Base-by-base conservation (phyloP, 2,113 vertebrate genomes). In the Brachionichthys hirsutus region DNA sequence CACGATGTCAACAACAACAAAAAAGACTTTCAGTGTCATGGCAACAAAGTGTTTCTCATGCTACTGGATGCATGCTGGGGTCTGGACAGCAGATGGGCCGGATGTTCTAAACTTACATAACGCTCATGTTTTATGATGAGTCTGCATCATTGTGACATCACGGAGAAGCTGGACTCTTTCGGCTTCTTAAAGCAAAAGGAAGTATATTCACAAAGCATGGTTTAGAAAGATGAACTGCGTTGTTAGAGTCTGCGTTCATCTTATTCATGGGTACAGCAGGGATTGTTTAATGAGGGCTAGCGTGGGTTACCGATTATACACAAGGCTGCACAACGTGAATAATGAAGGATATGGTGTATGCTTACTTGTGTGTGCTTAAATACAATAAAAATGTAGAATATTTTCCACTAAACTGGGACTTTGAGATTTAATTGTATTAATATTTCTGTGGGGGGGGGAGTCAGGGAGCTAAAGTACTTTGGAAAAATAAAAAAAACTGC, bases 301-400 rank as follows among this genome's bases (percentile, higher is more conserved):
- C 89, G 89, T 89, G 89, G 77, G 80, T 81, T 59, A 80, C 84
- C 64, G 81, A 80, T 85, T 87, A 82, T 88, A 80, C 88, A 90
- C 86, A 88, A 85, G 77, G 57, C 85, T 86, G 85, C 81, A 84
- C 84, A 50, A 70, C 78, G 89, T 89, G 78, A 72, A 9, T 77
- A 63, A 77, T 70, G 71, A 78, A 85, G 79, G 77, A 67, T 46
- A 78, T 52, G 61, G 79, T 84, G 81, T 87, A 80, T 78, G 81
- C 78, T 83, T 77, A 76, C 80, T 88, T 86, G 80, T 87, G 87
- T 87, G 83, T 88, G 86, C 80, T 82, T 78, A 35, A 83, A 87
- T 81, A 67, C 72, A 87, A 84, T 75, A 68, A 82, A 81, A 68
- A 78, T 56, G 80, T 77, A 2, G 8, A 70, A 74, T 71, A 57